A percentile compares a stretch with the other conserved stretches of the same genome.
Conservation (phyloP, 1,140 invertebrate species). For the Plectrocnemia conspersa region DNA sequence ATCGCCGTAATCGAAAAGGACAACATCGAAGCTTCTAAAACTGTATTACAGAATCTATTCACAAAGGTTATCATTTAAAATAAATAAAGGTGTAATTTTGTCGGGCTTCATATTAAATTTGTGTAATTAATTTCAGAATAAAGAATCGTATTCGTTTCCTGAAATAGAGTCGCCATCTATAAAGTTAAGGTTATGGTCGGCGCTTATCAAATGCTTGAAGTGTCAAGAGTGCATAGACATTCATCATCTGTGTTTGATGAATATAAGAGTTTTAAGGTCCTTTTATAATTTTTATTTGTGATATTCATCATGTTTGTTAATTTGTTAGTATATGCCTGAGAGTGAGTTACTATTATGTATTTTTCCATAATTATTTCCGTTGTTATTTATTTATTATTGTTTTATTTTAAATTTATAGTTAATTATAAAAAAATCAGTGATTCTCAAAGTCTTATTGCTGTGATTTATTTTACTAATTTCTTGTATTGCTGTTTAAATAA, state of each 20-base stretch:
- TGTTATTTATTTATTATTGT: too few relatives aligned
- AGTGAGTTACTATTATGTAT: too few relatives aligned
- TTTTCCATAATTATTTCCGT: too few relatives aligned
- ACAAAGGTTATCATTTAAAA: constrained; percentile 16
- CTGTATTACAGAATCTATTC: constrained; percentile 21
- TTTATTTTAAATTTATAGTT: too few relatives aligned
- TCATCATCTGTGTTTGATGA: constrained; percentile 42
- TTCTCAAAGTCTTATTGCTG: too few relatives aligned
- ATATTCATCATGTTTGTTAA: not conserved
- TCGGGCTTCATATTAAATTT: constrained; percentile 15
- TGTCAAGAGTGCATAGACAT: constrained; percentile 38
- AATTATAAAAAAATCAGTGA: too few relatives aligned
- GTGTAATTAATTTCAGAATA: constrained; percentile 40
- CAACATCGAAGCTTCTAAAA: constrained; percentile 9
- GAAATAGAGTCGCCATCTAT: constrained; percentile 40
- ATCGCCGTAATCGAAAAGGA: constrained; percentile 13
- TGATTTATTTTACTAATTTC: too few relatives aligned
- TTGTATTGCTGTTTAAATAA: not conserved
- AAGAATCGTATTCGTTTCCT: constrained; percentile 43
- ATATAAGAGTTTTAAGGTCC: constrained; percentile 47
- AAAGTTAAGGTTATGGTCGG: constrained; percentile 45
- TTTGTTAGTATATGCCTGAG: not conserved
- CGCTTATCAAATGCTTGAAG: constrained; percentile 45
- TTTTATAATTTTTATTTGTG: constrained; percentile 13
- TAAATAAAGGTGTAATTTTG: constrained; percentile 4